These are phyloP conservation scores for Drosophila demipolita DNA, from an alignment of 2,888 invertebrate genomes.

Conservation along the genomic window DNA sequence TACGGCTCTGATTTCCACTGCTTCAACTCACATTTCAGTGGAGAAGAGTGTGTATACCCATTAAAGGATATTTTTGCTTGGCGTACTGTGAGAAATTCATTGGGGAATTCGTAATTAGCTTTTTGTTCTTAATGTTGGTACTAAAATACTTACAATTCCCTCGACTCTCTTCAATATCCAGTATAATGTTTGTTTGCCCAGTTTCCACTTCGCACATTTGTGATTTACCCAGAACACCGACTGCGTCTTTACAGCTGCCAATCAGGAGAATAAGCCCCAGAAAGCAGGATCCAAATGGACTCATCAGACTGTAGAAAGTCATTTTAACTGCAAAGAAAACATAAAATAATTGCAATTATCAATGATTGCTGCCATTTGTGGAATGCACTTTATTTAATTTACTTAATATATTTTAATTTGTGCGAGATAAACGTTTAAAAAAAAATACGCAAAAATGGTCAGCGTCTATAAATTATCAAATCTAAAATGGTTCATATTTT, in stretches of 20 bases:
- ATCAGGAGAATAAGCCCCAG: constrained; percentile 66
- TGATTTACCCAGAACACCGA: constrained; percentile 83
- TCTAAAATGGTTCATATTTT: background rate
- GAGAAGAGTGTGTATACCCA: constrained; percentile 5
- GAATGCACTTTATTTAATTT: background rate
- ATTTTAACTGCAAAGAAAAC: constrained; percentile 45
- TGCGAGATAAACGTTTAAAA: background rate
- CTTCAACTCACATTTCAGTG: constrained; percentile 7
- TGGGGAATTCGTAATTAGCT: background rate
- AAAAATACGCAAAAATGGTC: background rate
- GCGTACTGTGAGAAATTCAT: background rate
- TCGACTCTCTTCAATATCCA: constrained; percentile 95
- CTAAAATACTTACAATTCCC: constrained; percentile 90
- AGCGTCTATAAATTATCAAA: background rate
- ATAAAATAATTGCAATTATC: background rate
- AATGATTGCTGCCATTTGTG: background rate
- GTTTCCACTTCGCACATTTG: constrained; percentile 93
- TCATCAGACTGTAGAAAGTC: constrained; percentile 43
- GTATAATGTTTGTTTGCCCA: constrained; percentile 94
- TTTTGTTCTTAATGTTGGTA: background rate
- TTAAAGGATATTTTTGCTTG: constrained; percentile 6
- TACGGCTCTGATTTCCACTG: constrained; percentile 49
- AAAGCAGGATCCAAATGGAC: constrained; percentile 39
- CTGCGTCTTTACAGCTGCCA: constrained; percentile 64
- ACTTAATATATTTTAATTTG: background rate